Evolutionary conservation across 2,888 invertebrate genomes (phyloP).

Genomic region (Leptinotarsa peninsularis): DNA sequence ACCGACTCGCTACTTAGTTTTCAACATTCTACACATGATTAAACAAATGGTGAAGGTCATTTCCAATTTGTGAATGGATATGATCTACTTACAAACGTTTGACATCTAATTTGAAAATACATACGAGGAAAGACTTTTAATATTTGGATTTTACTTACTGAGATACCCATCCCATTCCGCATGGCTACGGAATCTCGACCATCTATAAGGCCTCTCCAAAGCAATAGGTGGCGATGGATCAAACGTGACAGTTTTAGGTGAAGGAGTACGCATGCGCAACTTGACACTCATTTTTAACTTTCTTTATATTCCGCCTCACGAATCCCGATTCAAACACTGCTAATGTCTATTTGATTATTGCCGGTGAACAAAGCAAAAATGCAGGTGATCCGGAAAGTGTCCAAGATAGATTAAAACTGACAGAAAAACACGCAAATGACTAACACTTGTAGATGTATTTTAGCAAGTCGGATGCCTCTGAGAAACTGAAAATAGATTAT

Average conservation of each 20-base stretch:
- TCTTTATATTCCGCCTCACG: slow-evolving; percentile 13
- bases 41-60: too few relatives aligned
- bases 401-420: neutral
- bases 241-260: slow-evolving; percentile 75
- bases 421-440: slow-evolving; percentile 28
- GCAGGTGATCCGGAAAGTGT: neutral
- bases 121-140: too few relatives aligned
- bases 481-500: slow-evolving; percentile 61
- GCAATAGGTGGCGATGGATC: slow-evolving; percentile 73
- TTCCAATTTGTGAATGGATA: too few relatives aligned
- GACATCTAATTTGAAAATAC: too few relatives aligned
- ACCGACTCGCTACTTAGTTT: too few relatives aligned
- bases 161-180: slow-evolving; percentile 69
- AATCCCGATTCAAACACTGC: neutral
- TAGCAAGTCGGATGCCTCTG: slow-evolving; percentile 56
- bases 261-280: slow-evolving; percentile 75
- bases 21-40: too few relatives aligned
- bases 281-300: slow-evolving; percentile 67
- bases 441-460: slow-evolving; percentile 56
- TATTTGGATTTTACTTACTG: slow-evolving; percentile 65
- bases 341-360: slow-evolving; percentile 7
- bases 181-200: slow-evolving; percentile 58
- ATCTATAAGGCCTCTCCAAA: slow-evolving; percentile 66
- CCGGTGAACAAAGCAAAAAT: neutral
- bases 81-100: too few relatives aligned